Base-by-base conservation (phyloP, 2,888 invertebrate genomes). In the Pharmacophagus antenor region DNA sequence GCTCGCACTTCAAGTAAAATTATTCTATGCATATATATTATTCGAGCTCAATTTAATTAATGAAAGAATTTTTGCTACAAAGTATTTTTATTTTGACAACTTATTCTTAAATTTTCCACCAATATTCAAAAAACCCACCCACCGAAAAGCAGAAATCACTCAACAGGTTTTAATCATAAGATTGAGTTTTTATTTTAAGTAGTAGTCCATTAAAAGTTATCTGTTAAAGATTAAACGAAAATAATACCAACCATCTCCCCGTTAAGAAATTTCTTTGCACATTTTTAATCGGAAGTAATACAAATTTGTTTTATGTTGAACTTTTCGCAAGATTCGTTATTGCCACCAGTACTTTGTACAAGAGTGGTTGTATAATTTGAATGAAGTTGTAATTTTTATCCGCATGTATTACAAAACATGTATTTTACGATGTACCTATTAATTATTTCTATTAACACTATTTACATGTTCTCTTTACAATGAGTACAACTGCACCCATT, bases 111-210 rank as follows among this genome's bases (percentile, higher is more conserved):
- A 58, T 58, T 52, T 53, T 54, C 2, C n/a, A 54, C 59, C n/a
- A 42, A 54, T 54, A 59, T n/a, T n/a, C n/a, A n/a, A n/a, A n/a
- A n/a, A n/a, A n/a, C n/a, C n/a, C n/a, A n/a, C n/a, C n/a, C n/a
- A n/a, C n/a, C n/a, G n/a, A n/a, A 58, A 53, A 41, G 47, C 53
- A 54, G 22, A 54, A 44, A 58, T 48, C 53, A 53, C 58, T 58
- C 25, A 21, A 41, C 41, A 48, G 54, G 54, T 59, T 49, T 54
- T 54, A 54, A 54, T 54, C 49, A 23, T 49, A 44, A 59, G 49
- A 54, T 59, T 21, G 48, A 58, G 20, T 58, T 52, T 51, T 52
- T 52, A 18, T 52, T 47, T 21, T 10, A 25, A 58, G 37, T n/a
- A n/a, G n/a, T n/a, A n/a, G 52, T 23, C 37, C 17, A 8, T 8